Evolutionary conservation across 1,140 invertebrate species (phyloP).

Genomic region (Panulirus ornatus): DNA sequence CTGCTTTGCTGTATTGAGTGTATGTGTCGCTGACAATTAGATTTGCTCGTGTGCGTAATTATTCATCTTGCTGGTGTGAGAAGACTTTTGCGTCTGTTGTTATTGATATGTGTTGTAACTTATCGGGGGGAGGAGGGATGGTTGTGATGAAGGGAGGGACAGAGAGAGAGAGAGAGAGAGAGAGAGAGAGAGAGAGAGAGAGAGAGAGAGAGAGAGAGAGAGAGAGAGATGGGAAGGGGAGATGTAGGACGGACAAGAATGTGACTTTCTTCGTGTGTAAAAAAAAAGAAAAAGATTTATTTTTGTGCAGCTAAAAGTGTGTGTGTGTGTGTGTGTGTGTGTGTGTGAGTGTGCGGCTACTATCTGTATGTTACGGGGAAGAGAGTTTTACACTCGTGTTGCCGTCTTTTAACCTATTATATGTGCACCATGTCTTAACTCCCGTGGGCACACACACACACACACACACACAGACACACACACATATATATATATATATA

Average conservation of each 20-base stretch:
- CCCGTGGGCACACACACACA: background rate
- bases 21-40: too few relatives aligned
- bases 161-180: conserved; percentile 11
- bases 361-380: background rate
- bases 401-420: background rate
- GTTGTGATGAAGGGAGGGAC: too few relatives aligned
- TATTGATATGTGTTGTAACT: too few relatives aligned
- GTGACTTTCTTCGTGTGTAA: background rate
- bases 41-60: too few relatives aligned
- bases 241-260: background rate
- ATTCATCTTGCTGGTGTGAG: too few relatives aligned
- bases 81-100: too few relatives aligned
- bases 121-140: too few relatives aligned
- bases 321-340: conserved; percentile 17
- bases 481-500: conserved; percentile 4
- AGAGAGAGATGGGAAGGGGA: background rate
- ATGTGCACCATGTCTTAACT: background rate
- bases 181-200: conserved; percentile 26
- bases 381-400: background rate
- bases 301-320: background rate
- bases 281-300: background rate
- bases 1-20: too few relatives aligned
- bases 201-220: conserved; percentile 12
- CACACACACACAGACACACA: background rate
- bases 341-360: conserved; percentile 10